phyloP scores from a whole-genome alignment of 2,888 invertebrate genomes.

The Sacculina carcini region DNA sequence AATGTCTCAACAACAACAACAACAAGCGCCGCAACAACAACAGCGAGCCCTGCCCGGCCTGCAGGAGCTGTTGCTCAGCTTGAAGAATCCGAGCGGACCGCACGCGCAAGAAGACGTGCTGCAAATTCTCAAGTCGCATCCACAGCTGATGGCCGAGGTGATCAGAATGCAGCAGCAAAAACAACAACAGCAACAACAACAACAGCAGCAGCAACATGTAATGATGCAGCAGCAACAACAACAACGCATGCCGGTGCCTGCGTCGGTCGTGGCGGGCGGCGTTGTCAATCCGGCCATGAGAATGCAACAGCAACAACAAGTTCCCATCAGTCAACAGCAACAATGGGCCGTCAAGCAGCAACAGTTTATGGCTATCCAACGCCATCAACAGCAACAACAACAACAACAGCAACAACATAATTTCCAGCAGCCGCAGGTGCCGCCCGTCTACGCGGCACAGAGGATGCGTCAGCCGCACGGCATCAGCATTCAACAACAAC shows the following conservation, averaged over 20 bases:
- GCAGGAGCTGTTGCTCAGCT: slow-evolving; percentile 62
- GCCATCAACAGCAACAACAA: slow-evolving; percentile 16
- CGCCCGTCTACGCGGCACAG: slow-evolving; percentile 25
- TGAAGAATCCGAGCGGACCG: slow-evolving; percentile 64
- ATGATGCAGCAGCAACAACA: slow-evolving; percentile 25
- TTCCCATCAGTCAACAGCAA: slow-evolving; percentile 20
- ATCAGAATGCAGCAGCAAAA: slow-evolving; percentile 14
- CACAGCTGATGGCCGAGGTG: slow-evolving; percentile 54
- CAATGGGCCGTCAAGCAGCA: slow-evolving; percentile 12
- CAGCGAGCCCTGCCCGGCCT: slow-evolving; percentile 19
- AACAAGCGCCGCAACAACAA: slow-evolving; percentile 16
- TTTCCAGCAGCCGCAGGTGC: slow-evolving; percentile 31
- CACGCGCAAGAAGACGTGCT: slow-evolving; percentile 76
- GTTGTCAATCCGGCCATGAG: slow-evolving; percentile 5
- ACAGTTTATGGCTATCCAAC: slow-evolving; percentile 13
- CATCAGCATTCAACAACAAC: slow-evolving; percentile 23
- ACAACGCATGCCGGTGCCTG: slow-evolving; percentile 15
- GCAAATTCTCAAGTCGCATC: slow-evolving; percentile 71
- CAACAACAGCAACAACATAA: slow-evolving; percentile 24
- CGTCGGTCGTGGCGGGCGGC: slow-evolving; percentile 9
- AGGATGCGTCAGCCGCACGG: slow-evolving; percentile 14
- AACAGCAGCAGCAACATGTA: slow-evolving; percentile 18
- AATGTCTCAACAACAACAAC: slow-evolving; percentile 21
- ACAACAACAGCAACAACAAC: slow-evolving; percentile 17
- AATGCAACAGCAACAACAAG: slow-evolving; percentile 21